Percentiles rank a stretch among this genome's conserved stretches.
Evolutionary conservation across 2,888 invertebrate genomes (phyloP).

Genomic region (Tipula lateralis): DNA sequence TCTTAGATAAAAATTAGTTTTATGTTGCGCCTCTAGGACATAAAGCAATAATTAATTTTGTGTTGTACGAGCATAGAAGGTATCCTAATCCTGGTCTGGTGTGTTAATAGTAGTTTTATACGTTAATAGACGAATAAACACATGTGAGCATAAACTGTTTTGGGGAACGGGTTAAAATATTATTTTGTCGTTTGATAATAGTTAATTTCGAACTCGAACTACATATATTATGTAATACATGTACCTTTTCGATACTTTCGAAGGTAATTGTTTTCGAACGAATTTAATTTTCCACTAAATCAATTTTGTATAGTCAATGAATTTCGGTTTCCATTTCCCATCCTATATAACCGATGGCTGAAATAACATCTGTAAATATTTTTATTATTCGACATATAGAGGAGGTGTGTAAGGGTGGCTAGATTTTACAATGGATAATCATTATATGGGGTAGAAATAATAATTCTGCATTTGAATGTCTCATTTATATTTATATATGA

Average conservation of each 20-base stretch:
- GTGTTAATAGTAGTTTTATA: too few relatives aligned
- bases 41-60: background rate
- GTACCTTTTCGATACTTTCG: background rate
- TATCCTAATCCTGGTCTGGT: background rate
- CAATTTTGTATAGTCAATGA: background rate
- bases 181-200: background rate
- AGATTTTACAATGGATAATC: background rate
- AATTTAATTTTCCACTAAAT: conserved; percentile 6
- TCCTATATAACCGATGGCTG: background rate
- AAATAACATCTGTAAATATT: background rate
- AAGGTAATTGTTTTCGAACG: background rate
- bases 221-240: background rate
- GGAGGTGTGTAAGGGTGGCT: background rate
- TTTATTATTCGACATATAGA: background rate
- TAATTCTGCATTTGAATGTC: background rate
- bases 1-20: background rate
- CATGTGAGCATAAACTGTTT: too few relatives aligned
- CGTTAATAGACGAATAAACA: too few relatives aligned
- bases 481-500: background rate
- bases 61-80: background rate
- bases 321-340: background rate
- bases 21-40: background rate
- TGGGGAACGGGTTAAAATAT: background rate
- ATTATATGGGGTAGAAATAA: background rate
- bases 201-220: background rate